Conservation (phyloP, 2,888 invertebrate species). For the Pachycephus smyrnensis region DNA sequence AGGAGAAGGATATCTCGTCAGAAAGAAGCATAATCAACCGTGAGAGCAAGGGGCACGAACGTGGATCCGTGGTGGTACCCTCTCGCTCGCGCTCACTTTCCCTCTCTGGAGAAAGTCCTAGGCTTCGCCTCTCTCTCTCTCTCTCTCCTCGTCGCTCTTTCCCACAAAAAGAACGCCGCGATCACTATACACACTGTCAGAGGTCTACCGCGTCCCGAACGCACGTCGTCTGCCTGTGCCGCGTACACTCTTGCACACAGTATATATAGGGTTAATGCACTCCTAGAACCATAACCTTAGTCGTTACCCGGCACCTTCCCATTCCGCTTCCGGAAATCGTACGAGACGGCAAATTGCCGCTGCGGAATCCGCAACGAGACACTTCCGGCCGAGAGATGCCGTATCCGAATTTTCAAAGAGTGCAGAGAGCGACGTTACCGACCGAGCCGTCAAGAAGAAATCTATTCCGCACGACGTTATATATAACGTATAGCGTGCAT, state of each 20-base stretch:
- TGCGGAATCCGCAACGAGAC: background rate
- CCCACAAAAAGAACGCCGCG: conserved; percentile 11
- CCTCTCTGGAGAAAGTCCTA: conserved; percentile 63
- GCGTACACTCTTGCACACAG: background rate
- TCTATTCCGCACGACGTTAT: background rate
- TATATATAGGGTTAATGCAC: conserved; percentile 60
- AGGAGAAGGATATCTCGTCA: conserved; percentile 18
- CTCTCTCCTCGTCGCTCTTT: conserved; percentile 10
- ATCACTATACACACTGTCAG: background rate
- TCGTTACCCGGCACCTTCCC: conserved; percentile 12
- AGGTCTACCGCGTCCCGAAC: background rate
- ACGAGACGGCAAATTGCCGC: background rate
- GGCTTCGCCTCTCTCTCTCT: conserved; percentile 23
- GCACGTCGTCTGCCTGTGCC: background rate
- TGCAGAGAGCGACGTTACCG: background rate
- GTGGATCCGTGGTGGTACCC: background rate
- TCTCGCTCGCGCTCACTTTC: conserved; percentile 60
- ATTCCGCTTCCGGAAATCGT: background rate
- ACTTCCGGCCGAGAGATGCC: background rate
- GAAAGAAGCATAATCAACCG: background rate
- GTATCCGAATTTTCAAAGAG: background rate
- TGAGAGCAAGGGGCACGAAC: conserved; percentile 1
- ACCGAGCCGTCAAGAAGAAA: background rate
- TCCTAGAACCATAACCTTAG: conserved; percentile 64
- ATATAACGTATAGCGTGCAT: background rate